phyloP scores from a whole-genome alignment of 2,113 vertebrate genomes.

The Aptenodytes forsteri region DNA sequence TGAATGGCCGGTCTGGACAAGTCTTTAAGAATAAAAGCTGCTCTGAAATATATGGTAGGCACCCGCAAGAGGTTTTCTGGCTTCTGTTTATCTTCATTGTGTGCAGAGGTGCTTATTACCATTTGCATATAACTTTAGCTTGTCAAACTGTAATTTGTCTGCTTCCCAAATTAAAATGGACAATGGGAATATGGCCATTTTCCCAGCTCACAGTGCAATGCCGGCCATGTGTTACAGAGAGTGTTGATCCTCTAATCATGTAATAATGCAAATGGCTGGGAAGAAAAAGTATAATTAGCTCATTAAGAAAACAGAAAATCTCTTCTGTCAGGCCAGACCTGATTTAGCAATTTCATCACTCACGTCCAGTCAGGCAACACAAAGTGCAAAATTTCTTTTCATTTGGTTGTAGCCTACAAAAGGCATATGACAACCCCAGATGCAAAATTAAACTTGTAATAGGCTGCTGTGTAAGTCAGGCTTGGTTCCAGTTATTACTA shows the following conservation, averaged over 20 bases:
- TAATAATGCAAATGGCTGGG: background rate
- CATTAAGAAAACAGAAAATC: slow-evolving; percentile 34
- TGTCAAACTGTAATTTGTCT: slow-evolving; percentile 1
- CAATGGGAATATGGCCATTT: background rate
- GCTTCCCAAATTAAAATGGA: background rate
- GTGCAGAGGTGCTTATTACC: background rate
- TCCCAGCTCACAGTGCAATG: background rate
- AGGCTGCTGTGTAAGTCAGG: background rate
- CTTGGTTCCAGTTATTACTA: background rate
- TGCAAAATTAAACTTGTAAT: background rate
- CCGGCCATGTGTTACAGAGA: background rate
- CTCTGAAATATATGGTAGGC: background rate
- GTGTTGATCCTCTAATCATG: background rate
- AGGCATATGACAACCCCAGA: background rate
- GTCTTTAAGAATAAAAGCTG: background rate
- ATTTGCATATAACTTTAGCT: background rate
- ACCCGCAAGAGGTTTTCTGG: background rate
- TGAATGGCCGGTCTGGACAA: background rate
- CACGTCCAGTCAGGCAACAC: background rate
- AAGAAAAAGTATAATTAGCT: slow-evolving; percentile 27
- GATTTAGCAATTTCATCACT: slow-evolving; percentile 5
- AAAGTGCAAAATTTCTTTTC: background rate
- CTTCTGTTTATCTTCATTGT: background rate
- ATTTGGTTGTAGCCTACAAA: background rate
- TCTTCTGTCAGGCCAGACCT: background rate